Conservation (phyloP, 2,113 vertebrate species). For the Mus spicilegus region DNA sequence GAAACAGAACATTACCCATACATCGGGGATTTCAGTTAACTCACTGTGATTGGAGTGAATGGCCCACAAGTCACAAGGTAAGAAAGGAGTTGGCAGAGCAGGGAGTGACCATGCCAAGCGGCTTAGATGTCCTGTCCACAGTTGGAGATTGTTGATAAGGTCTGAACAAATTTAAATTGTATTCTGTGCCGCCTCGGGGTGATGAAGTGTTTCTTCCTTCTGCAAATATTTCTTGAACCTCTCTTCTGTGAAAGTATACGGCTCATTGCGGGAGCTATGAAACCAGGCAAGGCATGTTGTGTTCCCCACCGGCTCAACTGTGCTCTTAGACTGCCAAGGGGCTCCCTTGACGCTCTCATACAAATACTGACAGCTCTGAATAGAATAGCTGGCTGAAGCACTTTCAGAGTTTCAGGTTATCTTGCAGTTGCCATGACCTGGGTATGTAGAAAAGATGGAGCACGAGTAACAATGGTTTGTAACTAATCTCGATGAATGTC, state of each 20-base stretch:
- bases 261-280: background rate
- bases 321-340: background rate
- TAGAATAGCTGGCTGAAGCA: background rate
- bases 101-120: background rate
- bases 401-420: background rate
- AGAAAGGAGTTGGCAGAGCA: background rate
- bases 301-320: background rate
- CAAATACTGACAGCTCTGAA: background rate
- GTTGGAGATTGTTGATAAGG: too few species aligned
- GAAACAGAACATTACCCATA: background rate
- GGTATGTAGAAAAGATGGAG: background rate
- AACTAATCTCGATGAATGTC: background rate
- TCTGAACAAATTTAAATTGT: background rate
- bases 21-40: background rate
- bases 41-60: background rate
- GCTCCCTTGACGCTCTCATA: background rate
- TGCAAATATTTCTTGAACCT: background rate
- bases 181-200: background rate
- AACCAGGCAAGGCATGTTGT: background rate
- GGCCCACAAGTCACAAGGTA: background rate
- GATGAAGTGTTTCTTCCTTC: background rate
- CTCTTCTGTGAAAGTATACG: background rate
- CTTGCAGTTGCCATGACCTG: background rate
- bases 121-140: background rate
- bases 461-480: background rate